A percentile compares a stretch with the other conserved stretches of the same genome.
Conservation (phyloP, 2,113 vertebrate species). For the Melanostigma gelatinosum region DNA sequence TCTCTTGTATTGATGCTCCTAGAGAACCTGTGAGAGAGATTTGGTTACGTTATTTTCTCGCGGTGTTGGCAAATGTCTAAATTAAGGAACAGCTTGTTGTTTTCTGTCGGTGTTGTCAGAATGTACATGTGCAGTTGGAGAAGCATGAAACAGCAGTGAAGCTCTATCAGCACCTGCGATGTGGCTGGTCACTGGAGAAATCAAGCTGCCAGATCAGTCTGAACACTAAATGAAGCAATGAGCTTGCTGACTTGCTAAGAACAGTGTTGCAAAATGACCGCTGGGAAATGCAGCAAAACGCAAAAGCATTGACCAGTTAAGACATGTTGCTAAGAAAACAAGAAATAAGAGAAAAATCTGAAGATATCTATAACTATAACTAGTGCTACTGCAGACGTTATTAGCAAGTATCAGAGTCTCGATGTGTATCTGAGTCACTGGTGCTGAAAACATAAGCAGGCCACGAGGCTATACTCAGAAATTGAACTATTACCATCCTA, state of each 20-base stretch:
- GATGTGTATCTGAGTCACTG: not conserved
- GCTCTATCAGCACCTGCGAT: not conserved
- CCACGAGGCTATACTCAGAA: too few relatives aligned
- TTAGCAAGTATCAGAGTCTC: not conserved
- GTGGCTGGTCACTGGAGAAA: not conserved
- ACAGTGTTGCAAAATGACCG: not conserved
- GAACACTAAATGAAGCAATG: not conserved
- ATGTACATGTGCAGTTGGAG: not conserved
- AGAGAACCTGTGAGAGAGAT: not conserved
- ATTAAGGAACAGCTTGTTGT: not conserved
- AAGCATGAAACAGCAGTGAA: not conserved
- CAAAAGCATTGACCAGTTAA: not conserved
- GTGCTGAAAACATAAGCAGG: not conserved
- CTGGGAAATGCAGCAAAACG: not conserved
- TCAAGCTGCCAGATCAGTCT: not conserved
- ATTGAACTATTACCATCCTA: not conserved
- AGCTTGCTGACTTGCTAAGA: not conserved
- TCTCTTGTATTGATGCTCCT: not conserved
- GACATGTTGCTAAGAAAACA: not conserved
- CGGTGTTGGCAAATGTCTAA: not conserved
- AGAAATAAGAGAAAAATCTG: not conserved
- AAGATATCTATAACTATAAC: too few relatives aligned
- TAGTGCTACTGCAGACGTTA: not conserved
- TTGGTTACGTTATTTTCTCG: not conserved
- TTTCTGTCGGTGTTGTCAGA: not conserved